Evolutionary conservation across 2,888 invertebrate species (phyloP), one percentile per base, ranked within the genome.

Genomic region (Geotrupes spiniger): DNA sequence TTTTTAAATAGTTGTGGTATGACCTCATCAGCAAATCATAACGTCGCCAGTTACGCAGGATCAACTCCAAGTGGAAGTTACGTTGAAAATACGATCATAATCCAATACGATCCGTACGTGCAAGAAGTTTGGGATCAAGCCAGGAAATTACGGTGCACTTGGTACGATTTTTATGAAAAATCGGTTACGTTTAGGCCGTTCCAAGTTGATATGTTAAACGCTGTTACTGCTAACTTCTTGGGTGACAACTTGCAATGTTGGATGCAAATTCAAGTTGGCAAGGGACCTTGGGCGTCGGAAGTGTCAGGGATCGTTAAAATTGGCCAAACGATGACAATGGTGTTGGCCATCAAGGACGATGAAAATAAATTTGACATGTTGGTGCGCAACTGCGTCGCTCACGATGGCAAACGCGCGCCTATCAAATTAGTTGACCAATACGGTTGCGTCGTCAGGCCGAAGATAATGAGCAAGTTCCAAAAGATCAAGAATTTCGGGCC

Each of bases 211-310:
- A 94, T 93, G 92, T 73, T 94, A 61, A 92, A 94, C 70, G 94
- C 93, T 0, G 93, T 94, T 36, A 92, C 93, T 0, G 94, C 94
- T 39, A 94, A 94, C 78, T 94, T 94, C 82, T 81, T 94, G 62
- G 94, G 94, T 17, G 94, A 94, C 74, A 94, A 94, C 76, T 77
- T 94, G 62, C 93, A 94, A 70, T 94, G 94, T 75, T 94, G 94
- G 94, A 94, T 94, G 94, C 94, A 94, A 74, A 94, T 94, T 63
- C 94, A 94, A 75, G 93, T 93, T 36, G 94, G 94, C 46, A 94
- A 94, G 71, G 94, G 94, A 57, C 94, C 94, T 1, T 94, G 94
- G 94, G 94, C 94, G n/a, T 92, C 92, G 9, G 94, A 94, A 75
- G 94, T 94, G 25, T 92, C 92, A 0, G 94, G 94, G 44, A 92